phyloP scores from a whole-genome alignment of 2,797 vertebrate genomes.

The Myotis myotis region DNA sequence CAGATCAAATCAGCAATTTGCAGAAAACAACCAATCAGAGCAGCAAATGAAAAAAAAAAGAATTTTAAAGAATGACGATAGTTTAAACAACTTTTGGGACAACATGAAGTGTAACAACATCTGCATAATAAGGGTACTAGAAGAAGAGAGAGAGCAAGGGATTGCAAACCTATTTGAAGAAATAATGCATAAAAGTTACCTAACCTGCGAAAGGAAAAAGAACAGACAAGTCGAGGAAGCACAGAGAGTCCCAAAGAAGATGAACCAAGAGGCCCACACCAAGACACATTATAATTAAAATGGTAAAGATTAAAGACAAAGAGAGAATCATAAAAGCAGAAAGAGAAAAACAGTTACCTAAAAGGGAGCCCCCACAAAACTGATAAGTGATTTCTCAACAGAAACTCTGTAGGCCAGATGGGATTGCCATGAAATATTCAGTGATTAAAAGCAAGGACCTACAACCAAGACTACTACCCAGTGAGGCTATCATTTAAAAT shows the following conservation, averaged over 20 bases:
- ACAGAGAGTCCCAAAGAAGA: too few relatives aligned
- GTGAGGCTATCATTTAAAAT: background rate
- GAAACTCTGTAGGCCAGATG: background rate
- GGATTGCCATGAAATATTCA: background rate
- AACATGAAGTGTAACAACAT: background rate
- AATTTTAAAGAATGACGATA: background rate
- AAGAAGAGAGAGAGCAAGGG: background rate
- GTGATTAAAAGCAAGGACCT: background rate
- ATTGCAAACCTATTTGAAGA: background rate
- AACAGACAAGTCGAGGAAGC: too few relatives aligned
- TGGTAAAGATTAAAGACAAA: background rate
- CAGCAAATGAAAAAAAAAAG: too few relatives aligned
- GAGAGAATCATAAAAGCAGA: background rate
- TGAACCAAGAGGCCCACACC: background rate
- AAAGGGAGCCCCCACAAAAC: background rate
- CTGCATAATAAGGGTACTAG: background rate
- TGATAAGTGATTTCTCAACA: background rate
- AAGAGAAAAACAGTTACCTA: background rate
- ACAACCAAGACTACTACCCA: background rate
- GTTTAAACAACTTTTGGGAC: background rate
- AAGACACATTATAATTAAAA: background rate
- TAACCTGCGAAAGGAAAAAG: too few relatives aligned
- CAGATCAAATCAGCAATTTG: too few relatives aligned
- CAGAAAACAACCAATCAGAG: too few relatives aligned
- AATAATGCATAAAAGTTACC: background rate